Evolutionary conservation across 2,888 invertebrate genomes (phyloP), one percentile per base, ranked within the genome.

Genomic region (Craniophora ligustri): DNA sequence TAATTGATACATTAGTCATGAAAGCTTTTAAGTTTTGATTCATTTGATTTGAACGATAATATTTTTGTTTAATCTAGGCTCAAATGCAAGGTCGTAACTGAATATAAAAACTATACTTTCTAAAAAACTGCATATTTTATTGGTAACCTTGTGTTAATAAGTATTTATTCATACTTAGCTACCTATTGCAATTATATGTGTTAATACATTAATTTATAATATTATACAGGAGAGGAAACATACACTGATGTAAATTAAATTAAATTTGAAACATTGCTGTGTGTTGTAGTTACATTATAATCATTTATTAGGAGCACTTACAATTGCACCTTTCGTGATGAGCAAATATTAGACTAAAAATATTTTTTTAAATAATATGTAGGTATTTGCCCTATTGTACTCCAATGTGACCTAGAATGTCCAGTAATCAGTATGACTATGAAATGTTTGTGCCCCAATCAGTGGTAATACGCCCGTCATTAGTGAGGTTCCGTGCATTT

Each of bases 381-480:
- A 21, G 8, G n/a, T 8, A 31, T 44, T 50, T 35, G 13, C 41
- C 57, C 57, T 51, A 49, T 50, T 35, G 13, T 45, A 60, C 57
- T 51, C 26, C 38, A 48, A 18, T 46, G 53, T 55, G 54, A 57
- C 62, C 58, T 57, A 62, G 44, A 62, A 55, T 66, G 36, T 50
- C 36, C 32, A 32, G 47, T 53, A 63, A 62, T 59, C 21, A 26
- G 26, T 34, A 38, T 36, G 32, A 35, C 28, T 50, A 44, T 26
- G 30, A 50, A 65, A 67, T 67, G 57, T 63, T 75, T 76, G 67
- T 73, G 16, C 40, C n/a, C 47, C 48, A 60, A 72, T 72, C 67
- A 71, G 35, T 40, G 32, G 41, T 67, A 71, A 74, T 71, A 35
- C 36, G 40, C 44, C 15, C 21, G 39, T 44, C 49, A 72, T 70